These are phyloP conservation scores for Rafetus swinhoei DNA, from an alignment of 2,113 vertebrate species.

Conservation along the genomic window DNA sequence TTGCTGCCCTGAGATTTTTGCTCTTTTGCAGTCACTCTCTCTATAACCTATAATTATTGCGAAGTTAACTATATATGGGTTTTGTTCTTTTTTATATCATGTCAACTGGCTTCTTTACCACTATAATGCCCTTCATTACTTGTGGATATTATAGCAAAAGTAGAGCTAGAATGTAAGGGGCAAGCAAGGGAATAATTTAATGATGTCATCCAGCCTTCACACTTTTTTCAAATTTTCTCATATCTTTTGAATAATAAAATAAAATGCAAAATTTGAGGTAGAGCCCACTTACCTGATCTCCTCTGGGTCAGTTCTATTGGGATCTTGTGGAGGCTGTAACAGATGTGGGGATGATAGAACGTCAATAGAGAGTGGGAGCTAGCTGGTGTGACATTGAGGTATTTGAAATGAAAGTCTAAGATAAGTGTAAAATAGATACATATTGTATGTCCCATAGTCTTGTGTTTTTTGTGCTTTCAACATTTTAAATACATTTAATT, in stretches of 20 bases:
- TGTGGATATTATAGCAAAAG: neutral
- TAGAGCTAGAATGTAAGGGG: neutral
- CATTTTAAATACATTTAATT: rapidly evolving
- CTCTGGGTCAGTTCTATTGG: neutral
- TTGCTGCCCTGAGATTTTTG: neutral
- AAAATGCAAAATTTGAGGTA: neutral
- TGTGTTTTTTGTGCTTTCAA: neutral
- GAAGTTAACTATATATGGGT: no score
- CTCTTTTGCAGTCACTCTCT: neutral
- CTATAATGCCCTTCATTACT: neutral
- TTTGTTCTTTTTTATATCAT: no score
- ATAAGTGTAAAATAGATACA: neutral
- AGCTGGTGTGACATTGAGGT: neutral
- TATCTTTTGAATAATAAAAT: neutral
- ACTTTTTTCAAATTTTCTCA: neutral
- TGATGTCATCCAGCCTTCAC: neutral
- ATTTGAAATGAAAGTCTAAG: slow-evolving; percentile 1
- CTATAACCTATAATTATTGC: neutral
- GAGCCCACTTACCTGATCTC: neutral
- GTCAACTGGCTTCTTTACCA: neutral
- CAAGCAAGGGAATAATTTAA: neutral
- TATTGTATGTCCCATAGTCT: neutral
- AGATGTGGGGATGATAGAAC: neutral
- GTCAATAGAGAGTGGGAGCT: neutral
- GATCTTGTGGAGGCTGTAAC: neutral